phyloP scores from a whole-genome alignment of 2,888 invertebrate species.

The Archips crataeganus region DNA sequence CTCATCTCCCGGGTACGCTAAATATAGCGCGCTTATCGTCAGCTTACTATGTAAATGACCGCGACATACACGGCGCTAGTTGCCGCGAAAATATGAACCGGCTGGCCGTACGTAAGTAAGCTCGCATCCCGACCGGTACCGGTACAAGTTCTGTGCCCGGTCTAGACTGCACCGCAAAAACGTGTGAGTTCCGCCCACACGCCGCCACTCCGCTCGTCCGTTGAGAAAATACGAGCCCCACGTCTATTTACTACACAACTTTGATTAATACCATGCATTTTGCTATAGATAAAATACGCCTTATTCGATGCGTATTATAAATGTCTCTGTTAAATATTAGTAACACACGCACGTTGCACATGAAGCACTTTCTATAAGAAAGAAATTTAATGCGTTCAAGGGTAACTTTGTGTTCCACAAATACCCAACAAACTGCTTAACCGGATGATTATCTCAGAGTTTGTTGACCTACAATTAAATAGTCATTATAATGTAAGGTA shows the following conservation, averaged over 20 bases:
- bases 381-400: conserved; percentile 37
- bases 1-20: conserved; percentile 74
- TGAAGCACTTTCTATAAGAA: conserved; percentile 1
- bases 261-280: not conserved
- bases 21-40: conserved; percentile 83
- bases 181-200: conserved; percentile 75
- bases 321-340: not conserved
- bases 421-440: conserved; percentile 46
- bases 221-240: conserved; percentile 18
- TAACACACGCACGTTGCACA: not conserved
- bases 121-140: conserved; percentile 59
- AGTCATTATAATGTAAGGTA: conserved; percentile 61
- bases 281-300: not conserved
- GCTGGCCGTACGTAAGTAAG: conserved; percentile 56
- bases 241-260: conserved; percentile 6
- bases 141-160: conserved; percentile 63
- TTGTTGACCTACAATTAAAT: conserved; percentile 74
- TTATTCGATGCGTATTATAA: not conserved
- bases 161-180: conserved; percentile 64
- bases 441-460: conserved; percentile 54
- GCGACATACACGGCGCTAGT: conserved; percentile 78
- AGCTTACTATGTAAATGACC: conserved; percentile 84
- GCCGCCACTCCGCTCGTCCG: conserved; percentile 28
- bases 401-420: conserved; percentile 35
- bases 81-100: conserved; percentile 78